Conservation (phyloP, 2,888 invertebrate species). For the Xestobium rufovillosum region DNA sequence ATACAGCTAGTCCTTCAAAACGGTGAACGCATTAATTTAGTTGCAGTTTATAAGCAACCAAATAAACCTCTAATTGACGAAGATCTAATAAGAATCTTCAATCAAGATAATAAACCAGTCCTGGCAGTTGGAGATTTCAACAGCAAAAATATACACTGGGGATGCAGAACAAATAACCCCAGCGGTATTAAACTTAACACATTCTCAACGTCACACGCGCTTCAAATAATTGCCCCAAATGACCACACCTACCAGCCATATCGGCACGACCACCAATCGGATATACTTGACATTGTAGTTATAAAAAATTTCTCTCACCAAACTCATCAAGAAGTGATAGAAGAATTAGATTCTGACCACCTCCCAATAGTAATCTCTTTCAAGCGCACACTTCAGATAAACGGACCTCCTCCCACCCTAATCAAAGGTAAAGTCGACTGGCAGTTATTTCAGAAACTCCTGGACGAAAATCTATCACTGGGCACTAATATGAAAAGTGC, state of each 20-base stretch:
- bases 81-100: background rate
- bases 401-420: background rate
- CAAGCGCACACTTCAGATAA: background rate
- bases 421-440: background rate
- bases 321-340: background rate
- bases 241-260: too few relatives aligned
- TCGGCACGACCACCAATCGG: too few relatives aligned
- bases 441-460: background rate
- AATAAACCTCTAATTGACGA: background rate
- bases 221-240: too few relatives aligned
- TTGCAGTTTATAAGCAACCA: background rate
- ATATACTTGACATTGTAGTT: background rate
- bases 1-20: background rate
- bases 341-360: constrained; percentile 1
- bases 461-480: too few relatives aligned
- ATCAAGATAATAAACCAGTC: background rate
- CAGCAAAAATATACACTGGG: background rate
- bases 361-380: background rate
- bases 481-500: constrained; percentile 1
- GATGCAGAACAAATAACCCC: too few relatives aligned
- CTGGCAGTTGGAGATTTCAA: constrained; percentile 1
- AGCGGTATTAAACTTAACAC: too few relatives aligned
- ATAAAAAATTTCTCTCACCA: background rate
- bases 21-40: background rate
- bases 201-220: too few relatives aligned